Evolutionary conservation across 2,113 vertebrate genomes (phyloP).

Genomic region (Pseudopodoces humilis): DNA sequence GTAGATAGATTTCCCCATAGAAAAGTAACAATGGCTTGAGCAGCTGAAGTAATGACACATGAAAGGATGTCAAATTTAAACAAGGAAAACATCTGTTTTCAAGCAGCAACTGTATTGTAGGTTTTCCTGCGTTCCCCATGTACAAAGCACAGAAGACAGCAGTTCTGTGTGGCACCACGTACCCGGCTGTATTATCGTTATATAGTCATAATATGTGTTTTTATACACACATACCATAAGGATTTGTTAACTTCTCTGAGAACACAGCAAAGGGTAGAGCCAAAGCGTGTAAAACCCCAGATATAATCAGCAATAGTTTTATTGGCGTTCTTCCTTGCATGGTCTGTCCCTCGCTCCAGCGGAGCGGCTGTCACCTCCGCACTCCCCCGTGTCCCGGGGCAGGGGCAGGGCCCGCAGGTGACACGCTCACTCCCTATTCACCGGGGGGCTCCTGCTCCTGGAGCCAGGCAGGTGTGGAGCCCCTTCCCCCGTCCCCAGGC

Average conservation of each 20-base stretch:
- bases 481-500: neutral
- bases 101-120: neutral
- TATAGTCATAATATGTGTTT: rapidly evolving
- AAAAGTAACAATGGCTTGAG: neutral
- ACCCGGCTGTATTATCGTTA: rapidly evolving
- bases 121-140: neutral
- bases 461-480: neutral
- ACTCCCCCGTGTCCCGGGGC: neutral
- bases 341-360: neutral
- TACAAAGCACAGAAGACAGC: rapidly evolving
- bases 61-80: neutral
- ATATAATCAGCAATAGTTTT: rapidly evolving
- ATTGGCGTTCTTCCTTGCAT: rapidly evolving
- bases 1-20: neutral
- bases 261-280: neutral
- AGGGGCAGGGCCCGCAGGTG: neutral
- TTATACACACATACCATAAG: rapidly evolving
- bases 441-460: neutral
- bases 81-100: neutral
- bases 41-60: neutral
- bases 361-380: neutral
- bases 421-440: rapidly evolving
- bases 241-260: neutral
- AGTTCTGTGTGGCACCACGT: neutral
- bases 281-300: rapidly evolving